Evolutionary conservation across 2,888 invertebrate genomes (phyloP).

Genomic region (Eupithecia dodoneata): DNA sequence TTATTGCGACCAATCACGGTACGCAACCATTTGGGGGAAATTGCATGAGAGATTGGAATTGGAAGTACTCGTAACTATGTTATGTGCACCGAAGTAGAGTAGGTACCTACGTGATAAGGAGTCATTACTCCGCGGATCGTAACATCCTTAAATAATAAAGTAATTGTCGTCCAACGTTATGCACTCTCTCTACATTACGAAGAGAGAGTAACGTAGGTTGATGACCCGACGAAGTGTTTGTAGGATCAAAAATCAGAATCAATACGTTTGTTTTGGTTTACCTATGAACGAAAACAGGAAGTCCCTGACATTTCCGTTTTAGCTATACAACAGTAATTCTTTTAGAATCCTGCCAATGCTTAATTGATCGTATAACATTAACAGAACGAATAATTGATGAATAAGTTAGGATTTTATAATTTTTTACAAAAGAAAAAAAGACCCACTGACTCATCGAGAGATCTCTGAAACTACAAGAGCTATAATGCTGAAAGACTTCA

Average conservation of each 20-base stretch:
- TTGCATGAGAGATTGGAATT: constrained; percentile 7
- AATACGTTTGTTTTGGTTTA: background rate
- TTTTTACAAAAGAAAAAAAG: no score
- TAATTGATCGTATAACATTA: no score
- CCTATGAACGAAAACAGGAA: background rate
- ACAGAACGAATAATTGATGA: no score
- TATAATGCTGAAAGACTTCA: no score
- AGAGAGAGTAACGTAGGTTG: background rate
- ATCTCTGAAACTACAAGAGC: no score
- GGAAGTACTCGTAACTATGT: background rate
- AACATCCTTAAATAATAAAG: background rate
- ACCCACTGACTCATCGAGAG: no score
- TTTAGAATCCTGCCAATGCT: no score
- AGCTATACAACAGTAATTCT: background rate
- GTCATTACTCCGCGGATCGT: background rate
- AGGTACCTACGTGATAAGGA: background rate
- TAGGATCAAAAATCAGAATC: background rate
- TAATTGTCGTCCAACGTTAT: background rate
- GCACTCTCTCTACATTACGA: background rate
- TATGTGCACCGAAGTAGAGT: background rate
- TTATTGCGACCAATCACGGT: constrained; percentile 24
- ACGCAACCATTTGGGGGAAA: constrained; percentile 19
- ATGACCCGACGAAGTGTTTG: background rate
- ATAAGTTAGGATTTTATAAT: no score
- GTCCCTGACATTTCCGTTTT: background rate